Evolutionary conservation across 2,888 invertebrate species (phyloP).

Genomic region (Lumbricus terrestris): DNA sequence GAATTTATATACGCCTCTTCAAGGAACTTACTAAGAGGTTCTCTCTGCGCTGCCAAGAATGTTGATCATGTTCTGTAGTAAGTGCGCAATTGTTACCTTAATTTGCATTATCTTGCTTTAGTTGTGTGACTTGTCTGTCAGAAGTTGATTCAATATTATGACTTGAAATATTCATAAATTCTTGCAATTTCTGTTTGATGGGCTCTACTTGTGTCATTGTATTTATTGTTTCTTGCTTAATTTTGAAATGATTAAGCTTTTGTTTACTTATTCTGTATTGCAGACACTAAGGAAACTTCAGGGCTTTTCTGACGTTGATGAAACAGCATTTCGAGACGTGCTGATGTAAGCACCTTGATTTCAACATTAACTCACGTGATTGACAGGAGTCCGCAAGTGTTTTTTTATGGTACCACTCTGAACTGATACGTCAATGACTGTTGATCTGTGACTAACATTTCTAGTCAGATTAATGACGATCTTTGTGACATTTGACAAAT

Average conservation of each 20-base stretch:
- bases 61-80: too few species aligned
- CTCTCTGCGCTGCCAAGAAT: too few species aligned
- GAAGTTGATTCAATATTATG: too few species aligned
- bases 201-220: too few species aligned
- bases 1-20: too few species aligned
- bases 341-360: neutral
- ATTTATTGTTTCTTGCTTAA: too few species aligned
- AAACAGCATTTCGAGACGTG: conserved; percentile 8
- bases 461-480: neutral
- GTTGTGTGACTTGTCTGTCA: too few species aligned
- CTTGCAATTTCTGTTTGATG: neutral
- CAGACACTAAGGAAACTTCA: conserved; percentile 11
- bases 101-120: too few species aligned
- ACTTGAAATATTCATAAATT: neutral
- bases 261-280: neutral
- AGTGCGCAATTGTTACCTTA: too few species aligned
- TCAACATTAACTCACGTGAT: neutral
- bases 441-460: neutral
- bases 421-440: neutral
- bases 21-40: too few species aligned
- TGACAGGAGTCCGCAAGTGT: neutral
- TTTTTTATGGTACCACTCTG: neutral
- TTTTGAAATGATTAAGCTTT: neutral
- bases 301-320: neutral
- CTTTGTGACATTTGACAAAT: too few species aligned